Evolutionary conservation across 2,797 vertebrate genomes (phyloP).

Genomic region (Luscinia luscinia): DNA sequence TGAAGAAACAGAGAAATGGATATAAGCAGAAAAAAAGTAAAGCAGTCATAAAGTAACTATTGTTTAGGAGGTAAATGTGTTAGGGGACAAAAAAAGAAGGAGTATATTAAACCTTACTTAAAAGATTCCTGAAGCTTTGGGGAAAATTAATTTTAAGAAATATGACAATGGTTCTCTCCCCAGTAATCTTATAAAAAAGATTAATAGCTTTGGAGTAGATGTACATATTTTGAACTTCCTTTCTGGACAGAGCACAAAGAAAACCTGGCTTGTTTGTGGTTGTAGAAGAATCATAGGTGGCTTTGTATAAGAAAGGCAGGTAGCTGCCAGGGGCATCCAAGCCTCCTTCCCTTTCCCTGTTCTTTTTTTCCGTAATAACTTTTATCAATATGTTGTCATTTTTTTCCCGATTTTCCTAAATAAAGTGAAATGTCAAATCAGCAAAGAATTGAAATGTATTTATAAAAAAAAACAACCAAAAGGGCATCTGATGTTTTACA

Average conservation of each 20-base stretch:
- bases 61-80: not conserved
- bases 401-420: conserved; percentile 21
- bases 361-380: conserved; percentile 34
- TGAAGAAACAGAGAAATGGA: not conserved
- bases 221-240: conserved; percentile 85
- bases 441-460: conserved; percentile 77
- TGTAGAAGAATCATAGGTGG: conserved; percentile 62
- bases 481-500: conserved; percentile 85
- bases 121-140: conserved; percentile 22
- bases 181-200: conserved; percentile 79
- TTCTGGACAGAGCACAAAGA: conserved; percentile 81
- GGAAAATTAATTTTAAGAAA: conserved; percentile 54
- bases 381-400: conserved; percentile 52
- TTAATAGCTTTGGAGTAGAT: conserved; percentile 82
- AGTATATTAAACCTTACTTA: conserved; percentile 12
- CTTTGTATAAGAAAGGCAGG: conserved; percentile 57
- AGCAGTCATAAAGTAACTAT: not conserved
- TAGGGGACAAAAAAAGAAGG: not conserved
- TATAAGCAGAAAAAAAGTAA: conserved; percentile 2
- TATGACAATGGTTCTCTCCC: conserved; percentile 50
- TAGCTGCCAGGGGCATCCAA: conserved; percentile 67
- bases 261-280: conserved; percentile 75
- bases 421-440: conserved; percentile 75
- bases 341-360: not conserved
- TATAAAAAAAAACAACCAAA: conserved; percentile 74